Evolutionary conservation across 2,888 invertebrate species (phyloP), one percentile per base, ranked within the genome.

Genomic region (Perdita meconis): DNA sequence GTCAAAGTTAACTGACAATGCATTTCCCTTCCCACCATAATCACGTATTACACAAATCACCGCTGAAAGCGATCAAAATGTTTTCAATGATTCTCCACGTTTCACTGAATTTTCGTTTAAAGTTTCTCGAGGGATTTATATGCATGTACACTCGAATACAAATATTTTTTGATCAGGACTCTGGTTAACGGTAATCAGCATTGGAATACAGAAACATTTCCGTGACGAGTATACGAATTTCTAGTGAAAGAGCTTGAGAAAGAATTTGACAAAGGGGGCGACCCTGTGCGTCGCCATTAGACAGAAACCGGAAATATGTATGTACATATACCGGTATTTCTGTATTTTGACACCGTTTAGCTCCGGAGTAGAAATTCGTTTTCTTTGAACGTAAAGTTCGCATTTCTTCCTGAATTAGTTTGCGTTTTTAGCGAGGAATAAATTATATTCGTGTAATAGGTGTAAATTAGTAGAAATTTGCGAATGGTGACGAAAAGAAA

Each of bases 401-500:
- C 22, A 10, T 12, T 47, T 16, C 3, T 47, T 1, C 12, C 2
- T 10, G 6, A 6, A 30, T 6, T 30, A 10, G 10, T 0, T 19
- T 0, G 8, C 19, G 19, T 47, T 47, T 47, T 10, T 16, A 10
- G 8, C 10, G 47, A 10, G 22, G 2, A 22, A 19, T 8, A 19
- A 47, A 47, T 47, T 19, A n/a, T 10, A 47, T 47, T 19, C 10
- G 44, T 10, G 0, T 47, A 22, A 16, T 47, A 16, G 6, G 24
- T 16, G 22, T n/a, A 24, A n/a, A 6, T 13, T 12, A 12, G 2
- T 4, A 13, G 50, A 24, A 36, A 59, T 51, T 68, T 24, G 24
- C 40, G 47, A 51, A 67, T 38, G 30, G 56, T 40, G 38, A 26
- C 44, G 34, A 56, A 61, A 30, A 30, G 30, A 30, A 61, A 63